Evolutionary conservation across 2,113 vertebrate genomes (phyloP).

Genomic region (Nasalis larvatus): DNA sequence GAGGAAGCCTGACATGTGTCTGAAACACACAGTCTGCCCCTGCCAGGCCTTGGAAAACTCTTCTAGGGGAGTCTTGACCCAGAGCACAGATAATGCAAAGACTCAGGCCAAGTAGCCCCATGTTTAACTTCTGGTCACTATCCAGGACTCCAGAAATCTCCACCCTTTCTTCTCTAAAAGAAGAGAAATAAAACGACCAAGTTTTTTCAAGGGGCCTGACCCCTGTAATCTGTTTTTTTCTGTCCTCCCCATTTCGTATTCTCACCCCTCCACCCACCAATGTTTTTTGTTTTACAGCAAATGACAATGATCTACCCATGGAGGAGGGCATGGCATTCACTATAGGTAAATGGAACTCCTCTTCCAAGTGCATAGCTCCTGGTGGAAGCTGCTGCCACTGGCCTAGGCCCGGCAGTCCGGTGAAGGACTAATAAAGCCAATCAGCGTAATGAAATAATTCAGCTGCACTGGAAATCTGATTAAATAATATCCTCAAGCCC

Average conservation of each 20-base stretch:
- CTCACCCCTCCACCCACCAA: neutral
- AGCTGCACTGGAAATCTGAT: conserved; percentile 64
- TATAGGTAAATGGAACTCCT: conserved; percentile 84
- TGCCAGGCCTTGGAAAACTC: neutral
- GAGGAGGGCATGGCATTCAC: conserved; percentile 90
- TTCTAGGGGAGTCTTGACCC: neutral
- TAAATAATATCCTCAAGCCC: conserved; percentile 18
- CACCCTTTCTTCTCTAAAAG: neutral
- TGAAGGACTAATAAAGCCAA: conserved; percentile 71
- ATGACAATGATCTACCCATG: conserved; percentile 86
- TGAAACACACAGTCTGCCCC: neutral
- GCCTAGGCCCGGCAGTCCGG: conserved; percentile 34
- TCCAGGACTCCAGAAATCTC: neutral
- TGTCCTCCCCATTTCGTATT: neutral
- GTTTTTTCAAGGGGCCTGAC: neutral
- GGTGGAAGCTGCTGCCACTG: neutral
- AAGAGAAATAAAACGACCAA: neutral
- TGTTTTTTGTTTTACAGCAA: conserved; percentile 82
- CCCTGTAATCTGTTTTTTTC: neutral
- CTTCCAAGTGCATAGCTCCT: neutral
- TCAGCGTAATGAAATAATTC: conserved; percentile 76
- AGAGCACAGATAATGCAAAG: neutral
- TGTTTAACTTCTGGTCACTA: neutral
- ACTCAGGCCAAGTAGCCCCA: neutral
- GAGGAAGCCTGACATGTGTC: neutral